phyloP scores from a whole-genome alignment of 2,113 vertebrate species.

The Istiophorus platypterus region DNA sequence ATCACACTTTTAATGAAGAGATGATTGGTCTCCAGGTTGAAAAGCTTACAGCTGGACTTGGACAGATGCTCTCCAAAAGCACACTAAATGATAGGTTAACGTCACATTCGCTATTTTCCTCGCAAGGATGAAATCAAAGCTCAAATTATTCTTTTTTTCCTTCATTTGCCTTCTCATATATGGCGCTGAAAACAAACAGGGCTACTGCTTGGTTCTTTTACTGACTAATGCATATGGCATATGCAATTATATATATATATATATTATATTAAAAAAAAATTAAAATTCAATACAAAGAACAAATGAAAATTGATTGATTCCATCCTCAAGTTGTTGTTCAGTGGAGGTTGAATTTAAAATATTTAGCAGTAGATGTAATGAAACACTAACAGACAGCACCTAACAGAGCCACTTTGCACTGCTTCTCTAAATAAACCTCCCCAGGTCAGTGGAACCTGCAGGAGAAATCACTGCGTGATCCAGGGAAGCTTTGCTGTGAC shows the following conservation, averaged over 20 bases:
- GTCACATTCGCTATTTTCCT: slow-evolving; percentile 59
- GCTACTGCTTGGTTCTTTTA: background rate
- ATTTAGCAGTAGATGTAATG: slow-evolving; percentile 51
- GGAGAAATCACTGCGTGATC: slow-evolving; percentile 76
- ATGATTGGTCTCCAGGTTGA: slow-evolving; percentile 69
- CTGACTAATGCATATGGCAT: background rate
- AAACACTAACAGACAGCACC: slow-evolving; percentile 58
- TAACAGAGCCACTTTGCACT: slow-evolving; percentile 40
- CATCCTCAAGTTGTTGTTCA: slow-evolving; percentile 16
- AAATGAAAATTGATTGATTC: background rate
- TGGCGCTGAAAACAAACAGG: background rate
- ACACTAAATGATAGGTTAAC: slow-evolving; percentile 75
- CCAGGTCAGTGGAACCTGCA: slow-evolving; percentile 72
- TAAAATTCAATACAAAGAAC: slow-evolving; percentile 13
- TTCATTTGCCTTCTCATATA: slow-evolving; percentile 17
- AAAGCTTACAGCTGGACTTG: slow-evolving; percentile 65
- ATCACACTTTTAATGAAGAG: slow-evolving; percentile 74
- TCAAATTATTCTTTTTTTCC: background rate
- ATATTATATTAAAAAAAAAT: no score
- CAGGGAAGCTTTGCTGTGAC: slow-evolving; percentile 80
- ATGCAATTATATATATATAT: background rate
- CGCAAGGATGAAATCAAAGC: slow-evolving; percentile 22
- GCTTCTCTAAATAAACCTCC: slow-evolving; percentile 77
- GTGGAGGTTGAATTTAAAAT: slow-evolving; percentile 31
- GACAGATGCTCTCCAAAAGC: slow-evolving; percentile 68